Evolutionary conservation across 1,140 invertebrate species (phyloP).

Genomic region (Mizuhopecten yessoensis): DNA sequence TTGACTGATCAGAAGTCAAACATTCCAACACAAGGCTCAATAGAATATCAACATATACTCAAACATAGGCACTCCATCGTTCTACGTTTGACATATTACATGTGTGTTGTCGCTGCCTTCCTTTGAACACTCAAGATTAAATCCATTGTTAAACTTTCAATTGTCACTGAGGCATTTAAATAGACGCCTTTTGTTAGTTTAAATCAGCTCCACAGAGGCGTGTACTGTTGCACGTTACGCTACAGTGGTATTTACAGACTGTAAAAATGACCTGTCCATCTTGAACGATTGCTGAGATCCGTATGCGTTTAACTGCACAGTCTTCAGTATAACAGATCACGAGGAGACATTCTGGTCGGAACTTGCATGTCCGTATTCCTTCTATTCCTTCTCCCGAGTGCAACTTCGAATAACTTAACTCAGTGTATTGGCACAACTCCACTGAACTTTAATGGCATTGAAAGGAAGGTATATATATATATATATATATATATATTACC

Average conservation of each 20-base stretch:
- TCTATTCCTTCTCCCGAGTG: too few relatives aligned
- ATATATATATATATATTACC: slow-evolving; percentile 5
- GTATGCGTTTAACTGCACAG: neutral
- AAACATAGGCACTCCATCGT: neutral
- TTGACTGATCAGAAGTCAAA: neutral
- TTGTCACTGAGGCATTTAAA: slow-evolving; percentile 2
- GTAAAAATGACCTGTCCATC: neutral
- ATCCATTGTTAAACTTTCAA: slow-evolving; percentile 4
- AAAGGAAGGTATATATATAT: neutral
- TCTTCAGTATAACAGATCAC: neutral
- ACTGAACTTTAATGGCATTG: neutral
- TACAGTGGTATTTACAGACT: neutral
- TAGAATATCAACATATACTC: neutral
- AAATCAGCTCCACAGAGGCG: neutral
- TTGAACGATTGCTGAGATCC: neutral
- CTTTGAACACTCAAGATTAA: slow-evolving; percentile 33
- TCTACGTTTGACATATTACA: neutral
- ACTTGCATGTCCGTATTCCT: neutral
- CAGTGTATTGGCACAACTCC: neutral
- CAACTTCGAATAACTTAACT: neutral
- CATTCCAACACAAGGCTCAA: neutral
- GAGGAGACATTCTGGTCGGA: neutral
- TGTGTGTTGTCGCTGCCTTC: neutral
- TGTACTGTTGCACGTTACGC: neutral
- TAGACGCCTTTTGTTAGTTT: slow-evolving; percentile 23